These are phyloP conservation scores for Echinarachnius parma DNA, from an alignment of 53 echinoderm and acorn worm genomes.

Conservation along the genomic window DNA sequence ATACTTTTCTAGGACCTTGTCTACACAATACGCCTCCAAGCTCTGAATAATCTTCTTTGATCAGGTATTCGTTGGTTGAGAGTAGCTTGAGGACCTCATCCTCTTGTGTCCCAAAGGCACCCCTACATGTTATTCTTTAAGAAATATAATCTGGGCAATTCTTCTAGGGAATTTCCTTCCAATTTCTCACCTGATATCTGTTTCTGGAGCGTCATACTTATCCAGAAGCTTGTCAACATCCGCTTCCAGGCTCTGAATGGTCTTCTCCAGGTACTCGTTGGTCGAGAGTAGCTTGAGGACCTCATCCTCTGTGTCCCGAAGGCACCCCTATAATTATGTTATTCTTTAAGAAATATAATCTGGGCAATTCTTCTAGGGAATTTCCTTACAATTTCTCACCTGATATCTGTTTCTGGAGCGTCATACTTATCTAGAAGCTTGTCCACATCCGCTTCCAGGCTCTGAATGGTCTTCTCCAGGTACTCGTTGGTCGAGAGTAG, in stretches of 20 bases:
- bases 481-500: constrained; percentile 98
- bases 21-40: no score
- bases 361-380: no score
- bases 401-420: constrained; percentile 67
- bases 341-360: no score
- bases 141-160: no score
- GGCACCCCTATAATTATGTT: no score
- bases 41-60: no score
- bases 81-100: constrained; percentile 95
- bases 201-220: constrained; percentile 66
- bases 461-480: constrained; percentile 96
- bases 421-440: constrained; percentile 75
- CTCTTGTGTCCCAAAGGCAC: no score
- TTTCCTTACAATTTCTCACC: constrained; percentile 34
- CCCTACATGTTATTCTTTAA: no score
- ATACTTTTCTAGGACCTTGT: no score
- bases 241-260: constrained; percentile 84
- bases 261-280: constrained; percentile 96
- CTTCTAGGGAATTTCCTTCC: no score
- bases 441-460: constrained; percentile 78
- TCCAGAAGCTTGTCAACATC: constrained; percentile 85
- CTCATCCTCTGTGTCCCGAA: constrained; percentile 89
- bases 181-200: constrained; percentile 77
- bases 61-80: constrained; percentile 94
- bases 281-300: constrained; percentile 94